These are phyloP conservation scores for Spilosoma lubricipeda DNA, from an alignment of 2,888 invertebrate genomes.

Conservation along the genomic window DNA sequence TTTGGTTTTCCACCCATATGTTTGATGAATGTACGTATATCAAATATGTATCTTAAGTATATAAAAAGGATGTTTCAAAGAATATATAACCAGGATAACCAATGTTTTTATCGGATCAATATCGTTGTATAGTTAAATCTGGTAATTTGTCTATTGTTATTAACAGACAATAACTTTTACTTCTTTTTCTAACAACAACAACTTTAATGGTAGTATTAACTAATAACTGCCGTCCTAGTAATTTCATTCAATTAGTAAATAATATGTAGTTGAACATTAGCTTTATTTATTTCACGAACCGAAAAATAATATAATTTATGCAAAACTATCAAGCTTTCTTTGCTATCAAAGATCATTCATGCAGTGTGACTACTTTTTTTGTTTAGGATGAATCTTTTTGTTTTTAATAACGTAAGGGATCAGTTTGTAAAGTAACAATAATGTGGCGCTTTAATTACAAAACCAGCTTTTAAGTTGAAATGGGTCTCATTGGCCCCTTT, in stretches of 20 bases:
- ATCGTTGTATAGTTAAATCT: neutral
- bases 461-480: neutral
- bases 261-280: neutral
- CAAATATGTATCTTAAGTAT: too few species aligned
- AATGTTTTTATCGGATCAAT: neutral
- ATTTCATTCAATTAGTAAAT: neutral
- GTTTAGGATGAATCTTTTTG: neutral
- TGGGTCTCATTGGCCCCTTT: slow-evolving; percentile 3
- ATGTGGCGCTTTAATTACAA: neutral
- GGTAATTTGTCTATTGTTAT: neutral
- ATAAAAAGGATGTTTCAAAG: too few species aligned
- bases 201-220: neutral
- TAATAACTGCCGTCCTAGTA: neutral
- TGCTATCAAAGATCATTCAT: neutral
- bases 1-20: too few species aligned
- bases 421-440: slow-evolving; percentile 65
- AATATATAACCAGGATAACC: neutral
- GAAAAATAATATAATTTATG: neutral
- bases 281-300: neutral
- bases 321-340: neutral
- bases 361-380: neutral
- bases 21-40: too few species aligned
- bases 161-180: neutral
- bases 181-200: neutral
- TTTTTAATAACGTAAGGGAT: slow-evolving; percentile 56